These are phyloP conservation scores for Sisor rabdophorus DNA, from an alignment of 2,113 vertebrate genomes.

Conservation along the genomic window DNA sequence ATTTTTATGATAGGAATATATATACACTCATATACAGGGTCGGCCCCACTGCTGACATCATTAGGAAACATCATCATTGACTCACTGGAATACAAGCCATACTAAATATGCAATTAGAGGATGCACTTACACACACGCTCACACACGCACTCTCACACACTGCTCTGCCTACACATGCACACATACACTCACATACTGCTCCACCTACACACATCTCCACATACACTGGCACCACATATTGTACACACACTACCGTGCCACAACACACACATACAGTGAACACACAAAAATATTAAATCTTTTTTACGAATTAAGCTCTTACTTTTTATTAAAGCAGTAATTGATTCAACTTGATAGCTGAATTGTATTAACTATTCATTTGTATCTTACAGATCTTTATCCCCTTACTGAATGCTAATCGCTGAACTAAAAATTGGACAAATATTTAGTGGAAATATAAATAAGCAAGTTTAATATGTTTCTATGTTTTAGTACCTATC, in stretches of 20 bases:
- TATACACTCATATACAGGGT: constrained; percentile 31
- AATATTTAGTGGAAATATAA: neutral
- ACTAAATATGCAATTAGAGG: constrained; percentile 61
- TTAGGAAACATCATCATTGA: constrained; percentile 54
- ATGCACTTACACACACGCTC: constrained; percentile 63
- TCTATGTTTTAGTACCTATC: neutral
- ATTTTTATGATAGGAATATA: constrained; percentile 58
- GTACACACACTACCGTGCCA: constrained; percentile 16
- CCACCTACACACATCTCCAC: constrained; percentile 17
- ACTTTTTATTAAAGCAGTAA: no score
- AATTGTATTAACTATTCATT: no score
- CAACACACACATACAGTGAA: constrained; percentile 40
- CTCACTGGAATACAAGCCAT: constrained; percentile 55
- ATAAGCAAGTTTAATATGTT: neutral
- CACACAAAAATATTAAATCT: constrained; percentile 25
- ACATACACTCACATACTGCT: constrained; percentile 36
- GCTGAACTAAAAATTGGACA: no score
- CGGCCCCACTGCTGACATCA: constrained; percentile 69
- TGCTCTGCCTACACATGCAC: constrained; percentile 22
- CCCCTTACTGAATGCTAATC: no score
- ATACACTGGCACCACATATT: neutral
- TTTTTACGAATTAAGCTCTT: no score
- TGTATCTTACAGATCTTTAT: no score
- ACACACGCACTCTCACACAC: constrained; percentile 45
- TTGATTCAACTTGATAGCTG: neutral